These are phyloP conservation scores for Lysandra coridon DNA, from an alignment of 2,888 invertebrate species.

Conservation along the genomic window DNA sequence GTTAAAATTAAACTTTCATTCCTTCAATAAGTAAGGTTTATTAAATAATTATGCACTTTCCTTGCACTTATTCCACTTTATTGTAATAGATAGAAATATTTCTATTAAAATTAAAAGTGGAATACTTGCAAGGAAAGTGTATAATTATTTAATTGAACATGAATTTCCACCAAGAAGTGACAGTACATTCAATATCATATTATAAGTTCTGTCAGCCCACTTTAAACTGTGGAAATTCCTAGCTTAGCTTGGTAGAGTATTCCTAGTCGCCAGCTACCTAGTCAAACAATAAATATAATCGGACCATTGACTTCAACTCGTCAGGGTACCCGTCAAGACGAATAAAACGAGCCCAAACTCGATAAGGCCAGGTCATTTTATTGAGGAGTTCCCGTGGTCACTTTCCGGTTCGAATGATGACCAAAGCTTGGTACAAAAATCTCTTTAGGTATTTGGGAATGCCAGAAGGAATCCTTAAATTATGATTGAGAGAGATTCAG, in stretches of 20 bases:
- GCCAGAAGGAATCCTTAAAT: background rate
- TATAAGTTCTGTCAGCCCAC: too few relatives aligned
- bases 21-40: background rate
- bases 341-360: background rate
- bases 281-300: background rate
- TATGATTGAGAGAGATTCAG: too few relatives aligned
- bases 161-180: too few relatives aligned
- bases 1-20: background rate
- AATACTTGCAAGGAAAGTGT: too few relatives aligned
- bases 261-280: background rate
- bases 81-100: too few relatives aligned
- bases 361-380: background rate
- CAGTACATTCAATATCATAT: too few relatives aligned
- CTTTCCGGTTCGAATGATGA: background rate
- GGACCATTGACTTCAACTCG: background rate
- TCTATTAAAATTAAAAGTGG: too few relatives aligned
- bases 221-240: too few relatives aligned
- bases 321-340: background rate
- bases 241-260: background rate
- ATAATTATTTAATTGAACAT: too few relatives aligned
- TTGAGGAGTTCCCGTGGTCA: background rate
- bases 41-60: too few relatives aligned
- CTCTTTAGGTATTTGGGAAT: background rate
- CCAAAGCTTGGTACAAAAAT: background rate
- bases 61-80: too few relatives aligned